A percentile compares a stretch with the other conserved stretches of the same genome.
Evolutionary conservation across 1,140 invertebrate species (phyloP).

Genomic region (Caenorhabditis inopinata): DNA sequence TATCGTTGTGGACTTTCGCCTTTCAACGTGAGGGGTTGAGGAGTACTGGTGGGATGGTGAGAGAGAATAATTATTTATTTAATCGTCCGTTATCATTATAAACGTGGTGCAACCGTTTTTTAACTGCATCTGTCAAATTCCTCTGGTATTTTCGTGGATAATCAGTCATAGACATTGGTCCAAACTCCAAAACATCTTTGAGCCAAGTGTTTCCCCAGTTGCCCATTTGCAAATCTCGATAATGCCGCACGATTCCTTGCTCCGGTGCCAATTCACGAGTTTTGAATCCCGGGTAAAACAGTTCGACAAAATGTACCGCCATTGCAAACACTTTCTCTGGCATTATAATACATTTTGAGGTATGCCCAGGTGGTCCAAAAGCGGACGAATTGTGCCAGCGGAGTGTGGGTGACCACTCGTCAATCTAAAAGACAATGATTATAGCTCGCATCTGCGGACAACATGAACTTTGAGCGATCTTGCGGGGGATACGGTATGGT

Average conservation of each 20-base stretch:
- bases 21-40: no score
- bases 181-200: not conserved
- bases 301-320: not conserved
- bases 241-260: slow-evolving; percentile 1
- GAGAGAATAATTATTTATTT: no score
- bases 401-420: not conserved
- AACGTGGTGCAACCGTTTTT: no score
- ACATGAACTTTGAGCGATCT: no score
- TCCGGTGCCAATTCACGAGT: not conserved
- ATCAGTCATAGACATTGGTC: not conserved
- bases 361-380: not conserved
- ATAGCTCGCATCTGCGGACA: no score
- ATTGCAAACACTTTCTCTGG: not conserved
- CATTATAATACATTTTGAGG: not conserved
- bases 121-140: not conserved
- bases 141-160: not conserved
- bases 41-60: no score
- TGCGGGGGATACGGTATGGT: no score
- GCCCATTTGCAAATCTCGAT: not conserved
- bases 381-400: not conserved
- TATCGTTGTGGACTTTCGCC: no score
- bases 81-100: no score
- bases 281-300: not conserved
- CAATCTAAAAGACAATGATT: not conserved
- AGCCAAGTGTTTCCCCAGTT: not conserved